These are phyloP conservation scores for Agriopis leucophaearia DNA, from an alignment of 2,888 invertebrate species.

Conservation along the genomic window DNA sequence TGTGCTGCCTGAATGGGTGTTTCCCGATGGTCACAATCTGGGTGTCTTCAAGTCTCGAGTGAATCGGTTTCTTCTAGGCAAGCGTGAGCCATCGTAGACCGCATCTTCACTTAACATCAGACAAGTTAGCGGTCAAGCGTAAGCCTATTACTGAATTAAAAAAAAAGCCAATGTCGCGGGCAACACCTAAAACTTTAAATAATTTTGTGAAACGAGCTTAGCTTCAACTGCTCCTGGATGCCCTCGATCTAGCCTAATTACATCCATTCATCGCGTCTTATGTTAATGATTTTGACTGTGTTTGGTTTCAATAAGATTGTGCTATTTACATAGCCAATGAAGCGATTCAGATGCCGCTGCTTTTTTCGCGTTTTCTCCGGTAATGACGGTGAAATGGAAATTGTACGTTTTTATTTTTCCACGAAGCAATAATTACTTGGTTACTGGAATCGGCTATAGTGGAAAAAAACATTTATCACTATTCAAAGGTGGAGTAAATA, in stretches of 20 bases:
- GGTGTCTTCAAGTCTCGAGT: no score
- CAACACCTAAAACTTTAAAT: no score
- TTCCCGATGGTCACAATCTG: no score
- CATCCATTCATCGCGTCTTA: constrained; percentile 7
- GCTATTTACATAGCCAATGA: constrained; percentile 35
- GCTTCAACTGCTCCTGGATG: neutral
- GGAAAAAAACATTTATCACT: neutral
- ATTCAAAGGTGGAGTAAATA: no score
- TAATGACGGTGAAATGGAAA: constrained; percentile 28
- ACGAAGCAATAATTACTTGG: neutral
- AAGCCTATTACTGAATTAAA: no score
- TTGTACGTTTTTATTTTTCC: constrained; percentile 6
- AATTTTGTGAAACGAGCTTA: no score
- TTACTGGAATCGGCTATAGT: neutral
- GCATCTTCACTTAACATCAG: no score
- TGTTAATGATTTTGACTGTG: constrained; percentile 28
- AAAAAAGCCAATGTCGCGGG: no score
- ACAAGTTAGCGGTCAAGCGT: no score
- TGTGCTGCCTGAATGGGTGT: no score
- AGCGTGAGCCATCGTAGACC: no score
- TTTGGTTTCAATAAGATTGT: constrained; percentile 29
- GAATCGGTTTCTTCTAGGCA: no score
- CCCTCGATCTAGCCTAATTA: neutral
- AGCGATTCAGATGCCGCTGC: constrained; percentile 28
- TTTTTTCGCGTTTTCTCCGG: constrained; percentile 30